These are phyloP conservation scores for Brachionus koreanus DNA, from an alignment of 1,140 invertebrate species.

Conservation along the genomic window DNA sequence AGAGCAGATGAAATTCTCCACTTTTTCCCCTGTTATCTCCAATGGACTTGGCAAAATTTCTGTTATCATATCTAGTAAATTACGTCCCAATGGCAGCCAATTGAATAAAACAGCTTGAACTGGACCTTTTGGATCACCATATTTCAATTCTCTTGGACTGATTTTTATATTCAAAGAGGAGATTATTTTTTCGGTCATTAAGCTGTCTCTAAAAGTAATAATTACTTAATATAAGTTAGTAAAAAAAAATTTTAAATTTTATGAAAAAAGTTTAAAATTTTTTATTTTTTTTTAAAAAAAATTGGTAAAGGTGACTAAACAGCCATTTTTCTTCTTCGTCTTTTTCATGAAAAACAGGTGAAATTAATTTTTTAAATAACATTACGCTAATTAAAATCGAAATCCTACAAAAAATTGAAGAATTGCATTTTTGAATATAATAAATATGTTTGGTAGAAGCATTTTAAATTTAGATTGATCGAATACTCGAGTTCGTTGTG, in stretches of 20 bases:
- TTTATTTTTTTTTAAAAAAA: too few species aligned
- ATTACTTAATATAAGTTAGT: not conserved
- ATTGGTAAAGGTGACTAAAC: too few species aligned
- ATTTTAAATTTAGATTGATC: too few species aligned
- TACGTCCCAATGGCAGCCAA: constrained; percentile 43
- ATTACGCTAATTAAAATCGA: too few species aligned
- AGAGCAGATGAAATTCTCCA: constrained; percentile 70
- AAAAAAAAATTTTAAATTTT: not conserved
- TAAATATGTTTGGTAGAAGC: too few species aligned
- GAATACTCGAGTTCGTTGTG: too few species aligned
- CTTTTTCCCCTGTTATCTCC: constrained; percentile 71
- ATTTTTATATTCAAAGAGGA: constrained; percentile 32
- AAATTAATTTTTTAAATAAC: too few species aligned
- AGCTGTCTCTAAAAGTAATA: not conserved
- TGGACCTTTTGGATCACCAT: constrained; percentile 33
- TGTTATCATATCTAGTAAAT: constrained; percentile 66
- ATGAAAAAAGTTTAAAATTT: too few species aligned
- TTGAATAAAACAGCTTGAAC: constrained; percentile 21
- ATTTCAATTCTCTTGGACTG: constrained; percentile 34
- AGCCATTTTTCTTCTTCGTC: too few species aligned
- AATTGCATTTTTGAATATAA: too few species aligned
- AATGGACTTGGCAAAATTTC: constrained; percentile 74
- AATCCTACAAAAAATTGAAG: too few species aligned
- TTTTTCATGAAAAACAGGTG: too few species aligned
- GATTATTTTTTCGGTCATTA: constrained; percentile 39